phyloP scores from a whole-genome alignment of 2,797 vertebrate genomes.

The Heliangelus exortis region DNA sequence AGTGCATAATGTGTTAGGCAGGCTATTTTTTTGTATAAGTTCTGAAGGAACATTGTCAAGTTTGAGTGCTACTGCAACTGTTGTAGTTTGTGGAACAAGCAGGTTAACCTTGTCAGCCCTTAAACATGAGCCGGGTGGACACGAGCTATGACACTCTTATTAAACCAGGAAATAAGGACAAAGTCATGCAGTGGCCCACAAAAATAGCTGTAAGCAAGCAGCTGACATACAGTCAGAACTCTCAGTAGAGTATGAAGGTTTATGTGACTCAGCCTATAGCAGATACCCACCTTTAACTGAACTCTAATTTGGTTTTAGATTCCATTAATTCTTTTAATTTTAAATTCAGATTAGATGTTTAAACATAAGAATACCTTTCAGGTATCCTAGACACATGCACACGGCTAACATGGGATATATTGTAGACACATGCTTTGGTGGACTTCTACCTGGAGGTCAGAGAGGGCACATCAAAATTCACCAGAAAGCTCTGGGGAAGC shows the following conservation, averaged over 20 bases:
- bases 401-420: no score
- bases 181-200: no score
- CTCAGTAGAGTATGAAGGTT: background rate
- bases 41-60: background rate
- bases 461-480: background rate
- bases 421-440: background rate
- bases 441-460: background rate
- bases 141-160: background rate
- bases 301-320: background rate
- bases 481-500: background rate
- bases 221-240: background rate
- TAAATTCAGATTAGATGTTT: background rate
- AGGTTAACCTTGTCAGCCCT: background rate
- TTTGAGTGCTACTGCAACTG: background rate
- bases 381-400: background rate
- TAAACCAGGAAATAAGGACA: background rate
- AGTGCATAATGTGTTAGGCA: background rate
- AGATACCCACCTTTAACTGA: background rate
- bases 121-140: background rate
- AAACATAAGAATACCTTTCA: background rate
- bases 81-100: background rate
- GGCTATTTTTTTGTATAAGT: background rate
- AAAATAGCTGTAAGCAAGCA: background rate
- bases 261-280: background rate
- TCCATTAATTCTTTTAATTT: background rate